A percentile compares a stretch with the other conserved stretches of the same genome.
These are phyloP conservation scores for Notothenia rossii DNA, from an alignment of 2,113 vertebrate genomes.

Conservation along the genomic window DNA sequence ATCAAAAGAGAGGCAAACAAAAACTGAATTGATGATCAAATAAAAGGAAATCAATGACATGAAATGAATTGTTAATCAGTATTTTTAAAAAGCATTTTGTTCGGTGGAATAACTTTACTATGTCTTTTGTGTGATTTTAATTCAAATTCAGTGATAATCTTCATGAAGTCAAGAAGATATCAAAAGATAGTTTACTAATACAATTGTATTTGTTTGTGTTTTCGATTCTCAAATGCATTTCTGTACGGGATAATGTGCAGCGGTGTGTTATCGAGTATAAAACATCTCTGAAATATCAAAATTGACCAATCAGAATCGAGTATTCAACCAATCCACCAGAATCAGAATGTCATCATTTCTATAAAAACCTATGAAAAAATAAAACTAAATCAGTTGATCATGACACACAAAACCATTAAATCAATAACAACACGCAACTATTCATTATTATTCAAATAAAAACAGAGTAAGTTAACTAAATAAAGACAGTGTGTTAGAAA, in stretches of 20 bases:
- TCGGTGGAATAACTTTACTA: background rate
- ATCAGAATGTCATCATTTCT: no score
- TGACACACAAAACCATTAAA: background rate
- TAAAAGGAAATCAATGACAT: background rate
- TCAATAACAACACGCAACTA: background rate
- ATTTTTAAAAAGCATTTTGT: background rate
- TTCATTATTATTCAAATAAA: background rate
- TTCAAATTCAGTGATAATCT: no score
- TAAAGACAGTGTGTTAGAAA: background rate
- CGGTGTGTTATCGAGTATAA: no score
- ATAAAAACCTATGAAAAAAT: background rate
- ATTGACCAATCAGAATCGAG: no score
- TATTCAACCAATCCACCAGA: no score
- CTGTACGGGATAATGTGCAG: no score
- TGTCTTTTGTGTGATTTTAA: background rate
- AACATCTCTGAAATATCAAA: no score
- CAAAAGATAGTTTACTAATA: no score
- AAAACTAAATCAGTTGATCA: background rate
- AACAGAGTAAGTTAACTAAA: background rate
- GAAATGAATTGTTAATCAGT: background rate
- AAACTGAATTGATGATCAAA: conserved; percentile 18
- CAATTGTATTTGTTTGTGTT: background rate
- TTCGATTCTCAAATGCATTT: background rate
- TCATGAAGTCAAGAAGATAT: no score
- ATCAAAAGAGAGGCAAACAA: conserved; percentile 1